Percentiles rank a stretch among this genome's conserved stretches.
Conservation (phyloP, 2,888 invertebrate genomes). For the Pandemis heparana region DNA sequence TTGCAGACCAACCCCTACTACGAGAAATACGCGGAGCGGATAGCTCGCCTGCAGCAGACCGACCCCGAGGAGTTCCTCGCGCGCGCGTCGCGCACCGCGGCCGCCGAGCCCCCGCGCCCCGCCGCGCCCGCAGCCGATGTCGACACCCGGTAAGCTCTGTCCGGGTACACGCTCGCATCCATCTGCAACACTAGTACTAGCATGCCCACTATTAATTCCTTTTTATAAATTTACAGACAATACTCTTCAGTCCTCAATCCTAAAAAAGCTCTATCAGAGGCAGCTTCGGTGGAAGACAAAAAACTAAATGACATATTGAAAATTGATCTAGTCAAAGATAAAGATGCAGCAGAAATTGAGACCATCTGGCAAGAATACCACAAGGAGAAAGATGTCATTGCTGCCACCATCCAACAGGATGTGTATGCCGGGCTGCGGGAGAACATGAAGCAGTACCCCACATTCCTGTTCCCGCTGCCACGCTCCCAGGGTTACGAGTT, state of each 20-base stretch:
- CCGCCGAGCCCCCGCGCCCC: conserved; percentile 50
- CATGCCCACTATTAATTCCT: background rate
- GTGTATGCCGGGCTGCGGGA: conserved; percentile 86
- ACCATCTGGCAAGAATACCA: conserved; percentile 94
- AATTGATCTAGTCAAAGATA: conserved; percentile 89
- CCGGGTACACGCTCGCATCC: background rate
- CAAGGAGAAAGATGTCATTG: conserved; percentile 90
- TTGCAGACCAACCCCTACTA: conserved; percentile 90
- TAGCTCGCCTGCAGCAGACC: conserved; percentile 89
- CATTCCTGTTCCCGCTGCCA: conserved; percentile 93
- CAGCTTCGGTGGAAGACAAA: conserved; percentile 62
- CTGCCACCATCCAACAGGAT: conserved; percentile 88
- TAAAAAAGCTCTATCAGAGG: conserved; percentile 74
- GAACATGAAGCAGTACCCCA: conserved; percentile 86
- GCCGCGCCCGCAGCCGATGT: conserved; percentile 61
- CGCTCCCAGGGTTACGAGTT: conserved; percentile 94
- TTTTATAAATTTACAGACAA: conserved; percentile 71
- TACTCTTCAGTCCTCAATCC: conserved; percentile 89
- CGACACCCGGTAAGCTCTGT: conserved; percentile 64
- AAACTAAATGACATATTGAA: conserved; percentile 91
- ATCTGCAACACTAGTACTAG: background rate
- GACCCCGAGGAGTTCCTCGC: conserved; percentile 91
- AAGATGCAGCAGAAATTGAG: conserved; percentile 89
- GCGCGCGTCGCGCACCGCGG: conserved; percentile 82
- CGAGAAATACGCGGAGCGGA: conserved; percentile 92